These are phyloP conservation scores for Ganaspis sp. DNA, from an alignment of 1,140 invertebrate genomes.

Conservation along the genomic window DNA sequence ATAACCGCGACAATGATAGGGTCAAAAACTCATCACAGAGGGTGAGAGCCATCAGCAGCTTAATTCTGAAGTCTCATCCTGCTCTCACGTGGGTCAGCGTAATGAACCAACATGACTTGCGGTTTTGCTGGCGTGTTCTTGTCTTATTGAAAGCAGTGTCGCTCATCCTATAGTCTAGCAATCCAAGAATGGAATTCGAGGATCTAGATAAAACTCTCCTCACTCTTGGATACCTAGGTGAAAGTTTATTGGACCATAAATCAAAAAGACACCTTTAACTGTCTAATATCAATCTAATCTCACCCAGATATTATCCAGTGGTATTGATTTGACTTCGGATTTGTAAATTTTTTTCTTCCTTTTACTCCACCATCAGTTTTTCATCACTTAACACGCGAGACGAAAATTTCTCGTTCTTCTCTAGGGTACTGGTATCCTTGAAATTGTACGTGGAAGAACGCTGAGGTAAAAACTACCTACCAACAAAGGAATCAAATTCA, in stretches of 20 bases:
- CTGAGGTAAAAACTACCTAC: conserved; percentile 8
- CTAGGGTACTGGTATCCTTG: conserved; percentile 58
- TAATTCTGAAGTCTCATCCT: conserved; percentile 68
- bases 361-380: background rate
- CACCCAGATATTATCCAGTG: background rate
- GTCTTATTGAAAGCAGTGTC: conserved; percentile 74
- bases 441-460: conserved; percentile 60
- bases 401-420: background rate
- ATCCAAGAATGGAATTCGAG: conserved; percentile 35
- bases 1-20: background rate
- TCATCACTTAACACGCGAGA: conserved; percentile 4
- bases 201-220: conserved; percentile 31
- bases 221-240: conserved; percentile 13
- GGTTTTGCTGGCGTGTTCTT: conserved; percentile 71
- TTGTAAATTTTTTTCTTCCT: conserved; percentile 29
- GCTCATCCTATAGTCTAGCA: conserved; percentile 61
- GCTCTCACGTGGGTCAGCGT: conserved; percentile 69
- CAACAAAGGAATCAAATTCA: background rate
- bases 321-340: background rate
- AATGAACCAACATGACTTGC: conserved; percentile 74
- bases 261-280: conserved; percentile 40
- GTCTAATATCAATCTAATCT: conserved; percentile 44
- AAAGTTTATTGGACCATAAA: conserved; percentile 36
- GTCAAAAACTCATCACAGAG: conserved; percentile 42
- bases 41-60: conserved; percentile 60